Conservation (phyloP, 2,888 invertebrate species). For the Drosophila glabriapex region DNA sequence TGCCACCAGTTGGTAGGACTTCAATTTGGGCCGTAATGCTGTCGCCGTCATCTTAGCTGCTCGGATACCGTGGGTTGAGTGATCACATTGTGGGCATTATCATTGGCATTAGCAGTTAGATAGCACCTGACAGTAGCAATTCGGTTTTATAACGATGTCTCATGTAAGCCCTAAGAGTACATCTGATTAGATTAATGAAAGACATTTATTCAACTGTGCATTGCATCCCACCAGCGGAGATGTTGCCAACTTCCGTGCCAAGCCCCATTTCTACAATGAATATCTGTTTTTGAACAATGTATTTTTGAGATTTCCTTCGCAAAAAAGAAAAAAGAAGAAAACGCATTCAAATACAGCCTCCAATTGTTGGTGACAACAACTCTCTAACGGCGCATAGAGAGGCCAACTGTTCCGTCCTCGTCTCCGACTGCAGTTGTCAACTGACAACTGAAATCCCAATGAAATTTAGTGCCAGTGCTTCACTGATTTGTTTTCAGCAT, state of each 20-base stretch:
- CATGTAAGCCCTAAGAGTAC: slow-evolving; percentile 1
- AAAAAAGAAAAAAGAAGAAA: neutral
- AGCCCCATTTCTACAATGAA: slow-evolving; percentile 25
- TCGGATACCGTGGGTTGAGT: slow-evolving; percentile 39
- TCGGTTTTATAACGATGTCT: slow-evolving; percentile 16
- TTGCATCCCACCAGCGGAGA: neutral
- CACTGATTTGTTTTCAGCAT: slow-evolving; percentile 13
- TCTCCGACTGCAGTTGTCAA: neutral
- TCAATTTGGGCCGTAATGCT: slow-evolving; percentile 11
- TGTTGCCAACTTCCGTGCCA: slow-evolving; percentile 42
- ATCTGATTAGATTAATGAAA: slow-evolving; percentile 20
- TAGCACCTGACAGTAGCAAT: slow-evolving; percentile 29
- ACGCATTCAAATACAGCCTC: slow-evolving; percentile 7
- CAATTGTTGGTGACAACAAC: slow-evolving; percentile 5
- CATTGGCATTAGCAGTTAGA: slow-evolving; percentile 5
- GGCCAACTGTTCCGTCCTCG: neutral
- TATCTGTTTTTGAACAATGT: neutral
- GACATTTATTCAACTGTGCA: neutral
- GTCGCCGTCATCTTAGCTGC: slow-evolving; percentile 50
- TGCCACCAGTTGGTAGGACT: slow-evolving; percentile 80
- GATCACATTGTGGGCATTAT: slow-evolving; percentile 15
- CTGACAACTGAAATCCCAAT: slow-evolving; percentile 50
- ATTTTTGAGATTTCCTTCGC: neutral
- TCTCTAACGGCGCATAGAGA: neutral
- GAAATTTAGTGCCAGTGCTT: slow-evolving; percentile 60